Evolutionary conservation across 1,140 invertebrate genomes (phyloP).

Genomic region (Varroa destructor): DNA sequence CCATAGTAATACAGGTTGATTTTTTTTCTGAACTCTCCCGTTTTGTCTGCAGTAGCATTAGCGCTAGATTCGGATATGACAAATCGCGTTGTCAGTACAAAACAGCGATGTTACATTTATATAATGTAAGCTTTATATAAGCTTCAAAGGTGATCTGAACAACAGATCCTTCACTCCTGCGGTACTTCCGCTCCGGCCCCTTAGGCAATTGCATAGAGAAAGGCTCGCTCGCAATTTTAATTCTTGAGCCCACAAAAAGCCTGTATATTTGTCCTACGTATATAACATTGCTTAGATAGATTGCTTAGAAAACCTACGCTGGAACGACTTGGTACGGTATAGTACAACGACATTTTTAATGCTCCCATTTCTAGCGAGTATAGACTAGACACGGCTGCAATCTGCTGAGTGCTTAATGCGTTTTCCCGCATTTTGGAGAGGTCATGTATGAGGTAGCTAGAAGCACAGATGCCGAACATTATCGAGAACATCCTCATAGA

Average conservation of each 20-base stretch:
- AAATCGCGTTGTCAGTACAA: too few relatives aligned
- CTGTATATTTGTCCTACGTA: background rate
- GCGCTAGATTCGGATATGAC: too few relatives aligned
- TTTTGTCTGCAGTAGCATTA: too few relatives aligned
- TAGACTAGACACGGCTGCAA: background rate
- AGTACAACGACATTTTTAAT: conserved; percentile 10
- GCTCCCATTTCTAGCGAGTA: background rate
- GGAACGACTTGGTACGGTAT: conserved; percentile 10
- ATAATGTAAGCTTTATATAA: too few relatives aligned
- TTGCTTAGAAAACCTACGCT: background rate
- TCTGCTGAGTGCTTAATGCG: background rate
- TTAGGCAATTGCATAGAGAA: too few relatives aligned
- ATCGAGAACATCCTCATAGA: background rate
- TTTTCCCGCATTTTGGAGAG: background rate
- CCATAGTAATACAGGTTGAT: too few relatives aligned
- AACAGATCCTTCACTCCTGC: too few relatives aligned
- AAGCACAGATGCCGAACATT: background rate
- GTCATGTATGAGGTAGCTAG: background rate
- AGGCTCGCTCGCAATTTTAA: too few relatives aligned
- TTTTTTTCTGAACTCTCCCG: too few relatives aligned
- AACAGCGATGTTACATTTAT: too few relatives aligned
- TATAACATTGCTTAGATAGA: background rate
- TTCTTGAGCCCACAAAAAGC: background rate
- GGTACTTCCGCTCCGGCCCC: too few relatives aligned
- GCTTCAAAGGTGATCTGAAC: too few relatives aligned